Percentiles rank a stretch among this genome's conserved stretches.
Conservation (phyloP, 2,113 vertebrate species). For the Myotis yumanensis region DNA sequence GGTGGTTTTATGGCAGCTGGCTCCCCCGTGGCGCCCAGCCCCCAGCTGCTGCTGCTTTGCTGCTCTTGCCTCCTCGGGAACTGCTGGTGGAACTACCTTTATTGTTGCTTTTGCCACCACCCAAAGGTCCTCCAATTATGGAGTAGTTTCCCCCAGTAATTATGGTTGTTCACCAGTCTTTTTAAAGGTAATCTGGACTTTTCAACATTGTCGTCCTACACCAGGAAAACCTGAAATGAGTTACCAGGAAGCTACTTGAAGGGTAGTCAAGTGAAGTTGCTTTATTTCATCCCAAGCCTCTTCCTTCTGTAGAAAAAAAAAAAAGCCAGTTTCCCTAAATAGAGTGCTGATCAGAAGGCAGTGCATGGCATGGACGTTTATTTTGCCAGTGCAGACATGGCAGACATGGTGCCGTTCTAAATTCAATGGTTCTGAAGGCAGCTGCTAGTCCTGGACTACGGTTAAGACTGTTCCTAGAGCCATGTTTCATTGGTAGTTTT, state of each 20-base stretch:
- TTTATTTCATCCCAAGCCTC: neutral
- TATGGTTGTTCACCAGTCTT: neutral
- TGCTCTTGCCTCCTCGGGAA: neutral
- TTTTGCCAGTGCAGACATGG: accelerated
- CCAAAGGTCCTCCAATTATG: neutral
- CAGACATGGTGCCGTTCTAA: neutral
- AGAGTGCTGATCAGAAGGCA: neutral
- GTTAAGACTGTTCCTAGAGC: neutral
- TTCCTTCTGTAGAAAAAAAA: slow-evolving; percentile 2
- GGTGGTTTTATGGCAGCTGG: accelerated
- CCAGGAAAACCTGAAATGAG: neutral
- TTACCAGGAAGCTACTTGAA: neutral
- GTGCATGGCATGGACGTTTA: accelerated
- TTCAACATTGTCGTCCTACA: neutral
- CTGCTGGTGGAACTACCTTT: neutral
- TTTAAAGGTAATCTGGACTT: neutral
- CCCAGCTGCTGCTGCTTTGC: no score
- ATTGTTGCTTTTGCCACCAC: neutral
- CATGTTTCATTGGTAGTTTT: neutral
- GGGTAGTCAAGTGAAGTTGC: neutral
- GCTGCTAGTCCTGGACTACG: neutral
- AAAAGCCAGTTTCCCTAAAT: no score
- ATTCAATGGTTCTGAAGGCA: neutral
- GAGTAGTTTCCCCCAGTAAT: neutral
- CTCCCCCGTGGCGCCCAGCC: neutral